A percentile compares a stretch with the other conserved stretches of the same genome.
Evolutionary conservation across 2,113 vertebrate genomes (phyloP).

Genomic region (Mesoclemmys tuberculata): DNA sequence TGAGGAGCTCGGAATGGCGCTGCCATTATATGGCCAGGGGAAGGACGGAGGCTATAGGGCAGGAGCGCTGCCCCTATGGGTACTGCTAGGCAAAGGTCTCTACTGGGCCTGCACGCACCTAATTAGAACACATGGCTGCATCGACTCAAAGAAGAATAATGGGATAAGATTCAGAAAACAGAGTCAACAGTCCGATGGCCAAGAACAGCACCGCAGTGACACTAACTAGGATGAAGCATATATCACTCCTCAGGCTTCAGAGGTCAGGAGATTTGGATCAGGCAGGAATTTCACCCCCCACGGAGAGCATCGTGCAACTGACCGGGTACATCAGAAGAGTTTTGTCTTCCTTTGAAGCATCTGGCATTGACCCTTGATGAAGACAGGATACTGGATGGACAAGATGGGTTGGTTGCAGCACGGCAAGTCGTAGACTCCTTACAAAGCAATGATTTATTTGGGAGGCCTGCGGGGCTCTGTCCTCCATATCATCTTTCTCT

Average conservation of each 20-base stretch:
- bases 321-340: not conserved
- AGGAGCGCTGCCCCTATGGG: no score
- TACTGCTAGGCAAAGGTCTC: no score
- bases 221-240: not conserved
- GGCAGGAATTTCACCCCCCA: not conserved
- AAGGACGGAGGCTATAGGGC: no score
- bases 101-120: no score
- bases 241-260: not conserved
- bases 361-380: not conserved
- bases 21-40: no score
- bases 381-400: no score
- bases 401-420: no score
- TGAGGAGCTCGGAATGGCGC: no score
- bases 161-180: not conserved
- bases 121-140: no score
- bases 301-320: not conserved
- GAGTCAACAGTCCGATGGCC: not conserved
- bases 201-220: not conserved
- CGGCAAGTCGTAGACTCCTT: not conserved
- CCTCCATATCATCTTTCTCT: not conserved
- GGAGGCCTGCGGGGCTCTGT: not conserved
- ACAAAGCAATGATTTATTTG: not conserved
- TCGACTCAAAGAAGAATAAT: no score
- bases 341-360: not conserved
- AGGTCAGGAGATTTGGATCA: not conserved